Base-by-base conservation (phyloP, 2,797 vertebrate species). In the Craterocephalus amniculus region DNA sequence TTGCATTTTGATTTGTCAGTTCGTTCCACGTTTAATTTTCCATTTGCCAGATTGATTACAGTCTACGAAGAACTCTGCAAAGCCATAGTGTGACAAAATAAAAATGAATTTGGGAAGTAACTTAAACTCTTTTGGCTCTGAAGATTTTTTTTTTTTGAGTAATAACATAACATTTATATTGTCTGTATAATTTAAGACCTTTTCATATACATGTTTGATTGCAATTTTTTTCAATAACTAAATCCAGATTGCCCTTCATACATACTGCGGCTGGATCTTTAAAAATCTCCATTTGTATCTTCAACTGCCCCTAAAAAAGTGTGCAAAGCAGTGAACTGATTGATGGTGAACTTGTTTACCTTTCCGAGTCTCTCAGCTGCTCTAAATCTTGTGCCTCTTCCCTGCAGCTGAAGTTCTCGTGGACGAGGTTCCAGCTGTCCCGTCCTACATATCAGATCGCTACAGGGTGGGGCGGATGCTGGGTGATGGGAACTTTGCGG, bases 401-500 rank as follows among this genome's bases (percentile, higher is more conserved):
- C 34, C 75, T 60, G 24, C 83, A 94, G 94, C 94, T 87, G 97
- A 98, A 91, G 66, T 85, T 52, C 92, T 94, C 58, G 92, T 93
- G 16, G 96, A 97, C 38, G 97, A 98, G 93, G 95, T 95, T 84
- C 95, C 96, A 86, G 95, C 96, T 78, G 96, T 98, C 87, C 97
- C 97, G 26, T 92, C 95, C 79, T 97, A 96, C 61, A 96, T 98
- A 92, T 96, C 96, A 58, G 97, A 97, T 51, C 92, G 96, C 80
- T 98, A 98, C 93, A 96, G 95, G 92, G 97, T 99, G 70, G 97
- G 97, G 52, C 96, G 97, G 76, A 97, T 95, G 93, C 95, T 98
- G 68, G 98, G 98, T n/a, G 97, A 99, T 1, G 98, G 98, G 64
- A 99, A 99, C 93, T 99, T 99, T 74, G 97, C 97, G 24, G 96